Evolutionary conservation across 2,888 invertebrate genomes (phyloP).

Genomic region (Lasiommata megera): DNA sequence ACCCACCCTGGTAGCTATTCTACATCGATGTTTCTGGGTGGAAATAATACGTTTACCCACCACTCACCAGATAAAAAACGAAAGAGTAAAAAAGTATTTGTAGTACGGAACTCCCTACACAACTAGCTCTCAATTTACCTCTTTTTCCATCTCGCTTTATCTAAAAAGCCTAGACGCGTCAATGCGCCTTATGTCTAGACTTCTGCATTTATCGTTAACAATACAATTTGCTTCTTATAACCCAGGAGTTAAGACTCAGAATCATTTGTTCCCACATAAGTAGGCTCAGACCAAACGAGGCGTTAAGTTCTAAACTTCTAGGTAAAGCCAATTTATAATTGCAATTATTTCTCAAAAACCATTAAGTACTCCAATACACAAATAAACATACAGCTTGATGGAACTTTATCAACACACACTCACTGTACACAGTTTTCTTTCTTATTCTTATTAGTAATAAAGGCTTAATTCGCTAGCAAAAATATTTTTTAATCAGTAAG

Average conservation of each 20-base stretch:
- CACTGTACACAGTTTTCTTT: constrained; percentile 8
- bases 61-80: too few species aligned
- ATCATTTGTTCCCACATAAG: neutral
- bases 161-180: neutral
- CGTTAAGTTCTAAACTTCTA: constrained; percentile 29
- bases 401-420: constrained; percentile 3
- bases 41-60: too few species aligned
- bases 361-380: constrained; percentile 30
- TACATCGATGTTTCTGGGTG: too few species aligned
- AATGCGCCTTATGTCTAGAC: neutral
- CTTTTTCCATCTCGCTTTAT: neutral
- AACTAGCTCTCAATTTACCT: too few species aligned
- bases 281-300: constrained; percentile 34
- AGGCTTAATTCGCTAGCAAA: constrained; percentile 17
- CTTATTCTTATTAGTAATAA: constrained; percentile 15
- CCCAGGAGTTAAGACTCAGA: neutral
- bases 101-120: too few species aligned
- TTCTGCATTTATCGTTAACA: neutral
- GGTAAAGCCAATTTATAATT: constrained; percentile 35
- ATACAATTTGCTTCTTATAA: neutral
- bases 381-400: constrained; percentile 23
- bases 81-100: too few species aligned
- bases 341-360: constrained; percentile 37
- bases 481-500: constrained; percentile 18
- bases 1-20: too few species aligned